Evolutionary conservation across 1,140 invertebrate species (phyloP).

Genomic region (Harpegnathos saltator): DNA sequence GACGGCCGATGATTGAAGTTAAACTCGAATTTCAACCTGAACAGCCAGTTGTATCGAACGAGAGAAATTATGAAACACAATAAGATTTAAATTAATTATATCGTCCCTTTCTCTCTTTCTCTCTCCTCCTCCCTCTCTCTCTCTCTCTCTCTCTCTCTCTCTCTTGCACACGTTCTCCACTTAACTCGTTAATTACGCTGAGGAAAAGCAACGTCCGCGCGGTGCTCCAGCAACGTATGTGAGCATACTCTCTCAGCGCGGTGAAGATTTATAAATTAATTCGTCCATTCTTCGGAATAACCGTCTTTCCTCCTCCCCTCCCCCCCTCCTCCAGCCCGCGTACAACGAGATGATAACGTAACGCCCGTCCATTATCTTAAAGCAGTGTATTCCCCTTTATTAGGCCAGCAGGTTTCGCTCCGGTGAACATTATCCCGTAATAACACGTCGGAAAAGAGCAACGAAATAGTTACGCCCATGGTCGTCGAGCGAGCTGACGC

Average conservation of each 20-base stretch:
- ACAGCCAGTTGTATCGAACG: too few species aligned
- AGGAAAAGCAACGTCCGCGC: neutral
- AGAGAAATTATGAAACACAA: too few species aligned
- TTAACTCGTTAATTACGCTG: neutral
- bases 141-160: too few species aligned
- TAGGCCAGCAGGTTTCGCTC: conserved; percentile 38
- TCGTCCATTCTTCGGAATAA: neutral
- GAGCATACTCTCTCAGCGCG: neutral
- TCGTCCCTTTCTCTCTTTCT: too few species aligned
- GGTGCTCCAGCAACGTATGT: too few species aligned
- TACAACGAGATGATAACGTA: conserved; percentile 34
- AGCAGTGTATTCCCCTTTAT: conserved; percentile 48
- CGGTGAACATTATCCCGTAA: conserved; percentile 51
- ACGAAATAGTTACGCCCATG: conserved; percentile 79
- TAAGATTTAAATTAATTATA: too few species aligned
- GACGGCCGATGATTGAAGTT: too few species aligned
- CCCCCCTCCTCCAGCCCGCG: too few species aligned
- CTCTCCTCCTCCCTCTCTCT: too few species aligned
- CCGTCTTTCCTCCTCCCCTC: neutral
- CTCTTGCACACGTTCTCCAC: neutral
- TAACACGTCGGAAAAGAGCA: conserved; percentile 60
- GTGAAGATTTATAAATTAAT: neutral
- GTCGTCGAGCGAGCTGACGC: conserved; percentile 83
- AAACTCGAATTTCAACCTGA: too few species aligned
- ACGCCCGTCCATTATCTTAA: conserved; percentile 38